These are phyloP conservation scores for Himalopsyche kuldschensis DNA, from an alignment of 2,888 invertebrate genomes.

Conservation along the genomic window DNA sequence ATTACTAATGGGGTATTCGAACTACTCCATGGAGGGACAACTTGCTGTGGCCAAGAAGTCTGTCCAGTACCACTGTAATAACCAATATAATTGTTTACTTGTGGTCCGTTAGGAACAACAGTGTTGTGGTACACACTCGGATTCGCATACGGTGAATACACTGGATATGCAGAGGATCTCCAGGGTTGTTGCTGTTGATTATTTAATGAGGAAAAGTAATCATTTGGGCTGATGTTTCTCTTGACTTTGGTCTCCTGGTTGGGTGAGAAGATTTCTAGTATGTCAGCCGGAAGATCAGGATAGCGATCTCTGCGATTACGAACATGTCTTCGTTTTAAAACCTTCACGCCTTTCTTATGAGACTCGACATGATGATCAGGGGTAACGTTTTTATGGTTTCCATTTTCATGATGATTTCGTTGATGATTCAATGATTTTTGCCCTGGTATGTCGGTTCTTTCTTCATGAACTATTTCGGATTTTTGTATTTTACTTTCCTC, in stretches of 20 bases:
- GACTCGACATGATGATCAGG: slow-evolving; percentile 54
- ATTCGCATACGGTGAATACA: not conserved
- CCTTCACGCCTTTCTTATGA: slow-evolving; percentile 42
- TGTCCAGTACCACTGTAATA: not conserved
- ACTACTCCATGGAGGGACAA: not conserved
- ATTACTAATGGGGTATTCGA: not conserved
- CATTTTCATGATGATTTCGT: not conserved
- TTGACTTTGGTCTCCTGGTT: not conserved
- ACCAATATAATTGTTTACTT: slow-evolving; percentile 17
- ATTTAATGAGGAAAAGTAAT: not conserved
- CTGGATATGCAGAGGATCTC: not conserved
- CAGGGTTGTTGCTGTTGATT: not conserved
- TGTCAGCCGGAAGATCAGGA: not conserved
- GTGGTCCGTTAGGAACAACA: slow-evolving; percentile 10
- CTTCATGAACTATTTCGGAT: slow-evolving; percentile 21
- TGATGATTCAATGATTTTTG: not conserved
- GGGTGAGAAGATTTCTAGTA: not conserved
- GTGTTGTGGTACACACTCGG: not conserved
- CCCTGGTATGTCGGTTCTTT: not conserved
- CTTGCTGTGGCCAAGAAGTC: not conserved
- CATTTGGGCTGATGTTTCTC: not conserved
- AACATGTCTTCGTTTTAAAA: not conserved
- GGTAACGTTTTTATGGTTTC: slow-evolving; percentile 44
- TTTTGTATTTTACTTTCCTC: not conserved
- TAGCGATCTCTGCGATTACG: not conserved